These are phyloP conservation scores for Drosophila imparisetae DNA, from an alignment of 2,888 invertebrate species.

Conservation along the genomic window DNA sequence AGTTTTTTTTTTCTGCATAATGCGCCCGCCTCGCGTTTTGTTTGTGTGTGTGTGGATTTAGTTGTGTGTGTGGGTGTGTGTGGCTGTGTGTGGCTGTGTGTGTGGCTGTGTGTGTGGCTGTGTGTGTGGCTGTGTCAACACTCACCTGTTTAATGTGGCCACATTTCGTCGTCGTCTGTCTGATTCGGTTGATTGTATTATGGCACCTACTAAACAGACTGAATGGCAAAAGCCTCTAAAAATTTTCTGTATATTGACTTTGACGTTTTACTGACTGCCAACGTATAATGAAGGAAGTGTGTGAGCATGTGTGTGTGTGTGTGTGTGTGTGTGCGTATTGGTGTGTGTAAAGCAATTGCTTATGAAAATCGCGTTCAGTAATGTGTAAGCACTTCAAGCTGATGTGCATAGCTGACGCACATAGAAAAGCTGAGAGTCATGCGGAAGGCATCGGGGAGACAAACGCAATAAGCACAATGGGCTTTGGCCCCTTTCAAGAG, in stretches of 20 bases:
- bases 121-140: slow-evolving; percentile 46
- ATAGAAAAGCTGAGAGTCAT: not conserved
- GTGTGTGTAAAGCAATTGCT: slow-evolving; percentile 31
- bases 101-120: not conserved
- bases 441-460: not conserved
- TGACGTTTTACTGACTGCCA: slow-evolving; percentile 58
- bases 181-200: slow-evolving; percentile 74
- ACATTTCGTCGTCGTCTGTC: slow-evolving; percentile 66
- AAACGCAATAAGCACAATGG: not conserved
- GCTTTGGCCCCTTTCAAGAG: not conserved
- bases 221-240: slow-evolving; percentile 35
- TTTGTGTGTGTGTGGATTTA: slow-evolving; percentile 11
- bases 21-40: slow-evolving; percentile 48
- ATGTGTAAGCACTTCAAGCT: slow-evolving; percentile 45
- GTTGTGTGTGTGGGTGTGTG: slow-evolving; percentile 6
- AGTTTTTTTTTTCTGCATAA: slow-evolving; percentile 60
- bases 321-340: slow-evolving; percentile 4
- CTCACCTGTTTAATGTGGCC: slow-evolving; percentile 72
- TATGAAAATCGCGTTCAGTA: slow-evolving; percentile 43
- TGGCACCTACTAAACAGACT: slow-evolving; percentile 57
- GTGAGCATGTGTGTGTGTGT: not conserved
- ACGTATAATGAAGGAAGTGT: slow-evolving; percentile 24
- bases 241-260: slow-evolving; percentile 65
- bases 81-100: not conserved
- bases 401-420: slow-evolving; percentile 9